Evolutionary conservation across 2,113 vertebrate species (phyloP), one percentile per base, ranked within the genome.

Genomic region (Smithornis capensis): DNA sequence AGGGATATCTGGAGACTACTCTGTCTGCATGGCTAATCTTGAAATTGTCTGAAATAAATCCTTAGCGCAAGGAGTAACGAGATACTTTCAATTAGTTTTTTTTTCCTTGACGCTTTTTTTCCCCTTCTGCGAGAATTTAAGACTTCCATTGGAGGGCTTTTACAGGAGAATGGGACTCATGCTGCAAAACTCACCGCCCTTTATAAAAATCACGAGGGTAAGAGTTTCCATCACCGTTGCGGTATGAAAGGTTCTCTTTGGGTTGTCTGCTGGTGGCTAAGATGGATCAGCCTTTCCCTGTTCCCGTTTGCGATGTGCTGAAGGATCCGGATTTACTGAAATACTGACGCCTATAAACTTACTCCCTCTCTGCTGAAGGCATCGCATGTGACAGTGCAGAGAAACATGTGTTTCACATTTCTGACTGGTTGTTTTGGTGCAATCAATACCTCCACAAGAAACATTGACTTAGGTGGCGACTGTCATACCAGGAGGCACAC

Each of bases 381-480:
- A 77, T 86, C 70, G 96, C 92, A 92, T 97, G 95, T 94, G 94
- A 92, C 94, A 89, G 94, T 28, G 85, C 95, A 65, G 92, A 93
- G 94, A 86, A 93, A 95, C 95, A 97, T 97, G 96, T 96, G 96
- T 95, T 96, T 97, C 91, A 75, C 95, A 77, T 97, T 96, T 95
- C 95, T 96, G 95, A 92, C 96, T 77, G 93, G 75, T 94, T 94
- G 97, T 94, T 97, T 95, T 95, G 95, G 95, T 93, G 95, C 97
- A 96, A 82, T 94, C 94, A 92, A 92, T 92, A 83, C 86, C 91
- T 95, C 91, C 92, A 73, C 91, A 24, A 95, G 88, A 96, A 94
- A 90, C 95, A 92, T 27, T 60, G 95, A 95, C 90, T 92, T 92
- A 81, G 87, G 69, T 89, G 95, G 96, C 69, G 84, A 90, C 89